A percentile compares a stretch with the other conserved stretches of the same genome.
Evolutionary conservation across 2,797 vertebrate genomes (phyloP).

Genomic region (Denticeps clupeoides): DNA sequence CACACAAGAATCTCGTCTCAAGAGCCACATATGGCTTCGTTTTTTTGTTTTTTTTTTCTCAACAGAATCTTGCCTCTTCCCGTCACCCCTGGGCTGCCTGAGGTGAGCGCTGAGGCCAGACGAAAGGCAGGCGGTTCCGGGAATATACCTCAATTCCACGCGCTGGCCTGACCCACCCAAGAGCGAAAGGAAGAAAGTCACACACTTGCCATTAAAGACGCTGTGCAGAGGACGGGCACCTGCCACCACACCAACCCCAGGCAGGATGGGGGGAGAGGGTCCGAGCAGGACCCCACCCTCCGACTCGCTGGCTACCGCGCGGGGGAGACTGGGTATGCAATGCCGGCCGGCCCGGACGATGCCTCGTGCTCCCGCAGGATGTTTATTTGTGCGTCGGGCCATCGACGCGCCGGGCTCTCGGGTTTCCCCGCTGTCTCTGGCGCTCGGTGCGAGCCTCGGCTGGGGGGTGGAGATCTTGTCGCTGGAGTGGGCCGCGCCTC

Average conservation of each 20-base stretch:
- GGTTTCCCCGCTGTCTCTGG: slow-evolving; percentile 38
- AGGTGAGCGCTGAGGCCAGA: slow-evolving; percentile 8
- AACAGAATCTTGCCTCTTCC: slow-evolving; percentile 2
- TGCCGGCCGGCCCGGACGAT: slow-evolving; percentile 54
- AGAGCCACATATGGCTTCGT: slow-evolving; percentile 8
- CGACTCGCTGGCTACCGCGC: slow-evolving; percentile 48
- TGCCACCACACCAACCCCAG: slow-evolving; percentile 63
- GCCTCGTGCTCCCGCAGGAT: slow-evolving; percentile 44
- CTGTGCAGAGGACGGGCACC: slow-evolving; percentile 40
- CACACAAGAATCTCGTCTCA: slow-evolving; percentile 14
- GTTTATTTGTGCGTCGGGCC: slow-evolving; percentile 35
- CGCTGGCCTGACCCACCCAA: slow-evolving; percentile 7
- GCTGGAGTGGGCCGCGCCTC: background rate
- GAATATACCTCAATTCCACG: slow-evolving; percentile 19
- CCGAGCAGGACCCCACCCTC: slow-evolving; percentile 54
- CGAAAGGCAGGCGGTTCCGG: slow-evolving; percentile 8
- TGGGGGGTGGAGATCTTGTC: slow-evolving; percentile 1
- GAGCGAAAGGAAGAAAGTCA: background rate
- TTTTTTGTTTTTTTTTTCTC: slow-evolving; percentile 4
- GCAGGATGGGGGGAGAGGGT: slow-evolving; percentile 41
- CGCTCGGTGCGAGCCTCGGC: slow-evolving; percentile 30
- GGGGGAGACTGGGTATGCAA: slow-evolving; percentile 64
- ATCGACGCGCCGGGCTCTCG: slow-evolving; percentile 30
- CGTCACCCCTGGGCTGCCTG: slow-evolving; percentile 10
- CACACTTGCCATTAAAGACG: background rate